phyloP scores from a whole-genome alignment of 2,888 invertebrate species.

The Lepas anatifera region DNA sequence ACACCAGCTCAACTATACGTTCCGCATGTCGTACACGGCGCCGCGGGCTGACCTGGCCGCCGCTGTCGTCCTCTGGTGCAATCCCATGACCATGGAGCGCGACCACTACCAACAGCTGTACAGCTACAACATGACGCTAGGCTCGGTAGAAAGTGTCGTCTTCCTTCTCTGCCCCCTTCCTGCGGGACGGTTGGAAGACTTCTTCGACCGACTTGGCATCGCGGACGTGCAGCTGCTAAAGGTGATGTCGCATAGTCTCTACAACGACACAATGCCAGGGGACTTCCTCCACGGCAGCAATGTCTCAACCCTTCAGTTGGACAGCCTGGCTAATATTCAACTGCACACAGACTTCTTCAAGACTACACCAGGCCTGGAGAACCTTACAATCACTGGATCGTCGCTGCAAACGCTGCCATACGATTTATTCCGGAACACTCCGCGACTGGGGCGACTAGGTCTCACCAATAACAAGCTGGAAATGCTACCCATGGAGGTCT shows the following conservation, averaged over 20 bases:
- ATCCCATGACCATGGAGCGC: not conserved
- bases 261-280: not conserved
- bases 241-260: not conserved
- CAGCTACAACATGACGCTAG: not conserved
- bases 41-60: not conserved
- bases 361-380: not conserved
- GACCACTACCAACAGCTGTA: not conserved
- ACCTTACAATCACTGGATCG: not conserved
- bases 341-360: not conserved
- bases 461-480: constrained; percentile 34
- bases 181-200: not conserved
- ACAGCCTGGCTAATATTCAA: not conserved
- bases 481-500: constrained; percentile 25
- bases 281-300: not conserved
- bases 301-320: not conserved
- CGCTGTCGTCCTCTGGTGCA: not conserved
- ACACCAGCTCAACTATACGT: not conserved
- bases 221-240: not conserved
- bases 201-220: not conserved
- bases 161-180: not conserved
- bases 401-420: constrained; percentile 41
- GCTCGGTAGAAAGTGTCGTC: not conserved
- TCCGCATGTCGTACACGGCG: not conserved
- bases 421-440: constrained; percentile 49
- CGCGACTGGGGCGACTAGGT: constrained; percentile 51